Evolutionary conservation across 2,797 vertebrate species (phyloP), one percentile per base, ranked within the genome.

Genomic region (Odontamblyopus rebecca): DNA sequence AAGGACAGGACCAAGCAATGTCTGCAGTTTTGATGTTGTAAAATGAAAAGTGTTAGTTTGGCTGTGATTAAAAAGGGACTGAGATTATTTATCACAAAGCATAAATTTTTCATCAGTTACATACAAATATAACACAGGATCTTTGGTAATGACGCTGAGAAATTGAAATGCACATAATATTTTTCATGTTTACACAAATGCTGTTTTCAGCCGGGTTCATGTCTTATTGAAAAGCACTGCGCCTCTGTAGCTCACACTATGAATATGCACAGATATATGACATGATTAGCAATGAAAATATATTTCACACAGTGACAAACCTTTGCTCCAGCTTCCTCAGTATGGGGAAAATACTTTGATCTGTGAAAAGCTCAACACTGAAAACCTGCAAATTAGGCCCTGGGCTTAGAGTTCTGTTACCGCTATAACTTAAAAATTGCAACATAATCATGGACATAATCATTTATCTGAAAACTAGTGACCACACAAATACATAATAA

Each of bases 101-200:
- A 50, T 66, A 4, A 0, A 66, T 66, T 66, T 66, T 50, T 27
- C 44, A 51, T 44, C 12, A 7, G 4, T 44, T 26, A 23, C 44
- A 51, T 50, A 44, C 38, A 44, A 65, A 50, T 16, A 65, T 48
- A 44, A 48, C 62, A 23, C 61, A 35, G 32, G 61, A 63, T 26
- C 35, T 6, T 13, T 26, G 61, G 41, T 38, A 7, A 61, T 62
- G 61, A 12, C n/a, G 61, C n/a, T 35, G 61, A 15, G 9, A 50
- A 48, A 48, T 65, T 65, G 41, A 50, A 27, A 65, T 65, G 63
- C 63, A 65, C 41, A 48, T 48, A 27, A 48, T 44, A 65, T 48
- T 65, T 65, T 65, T 50, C 41, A 50, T 50, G 41, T 48, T 48
- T 48, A 27, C 41, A 27, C 63, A 66, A 66, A 66, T 29, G 41